A percentile compares a stretch with the other conserved stretches of the same genome.
Conservation (phyloP, 2,797 vertebrate genomes). For the Myripristis jacobus region DNA sequence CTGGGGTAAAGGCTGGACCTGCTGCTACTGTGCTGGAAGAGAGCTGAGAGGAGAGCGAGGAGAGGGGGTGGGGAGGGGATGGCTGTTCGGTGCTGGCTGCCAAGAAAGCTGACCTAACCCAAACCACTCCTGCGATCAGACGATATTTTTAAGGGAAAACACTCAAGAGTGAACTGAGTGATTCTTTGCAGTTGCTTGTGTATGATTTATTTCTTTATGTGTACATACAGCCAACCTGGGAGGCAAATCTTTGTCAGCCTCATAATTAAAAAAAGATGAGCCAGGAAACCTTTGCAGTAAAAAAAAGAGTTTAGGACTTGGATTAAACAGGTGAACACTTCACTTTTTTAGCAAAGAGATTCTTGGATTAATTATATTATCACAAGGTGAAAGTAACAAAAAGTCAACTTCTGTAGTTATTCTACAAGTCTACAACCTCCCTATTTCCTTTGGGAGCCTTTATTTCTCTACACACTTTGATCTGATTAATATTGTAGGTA, state of each 20-base stretch:
- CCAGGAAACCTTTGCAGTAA: slow-evolving; percentile 13
- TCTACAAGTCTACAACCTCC: slow-evolving; percentile 1
- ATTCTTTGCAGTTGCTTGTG: slow-evolving; percentile 24
- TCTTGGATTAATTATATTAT: slow-evolving; percentile 47
- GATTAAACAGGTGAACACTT: slow-evolving; percentile 12
- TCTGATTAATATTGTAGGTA: slow-evolving; percentile 43
- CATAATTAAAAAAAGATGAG: slow-evolving; percentile 7
- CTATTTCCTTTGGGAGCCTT: slow-evolving; percentile 40
- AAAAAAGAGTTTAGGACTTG: slow-evolving; percentile 16
- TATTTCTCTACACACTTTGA: slow-evolving; percentile 40
- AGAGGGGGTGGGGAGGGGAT: background rate
- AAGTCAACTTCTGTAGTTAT: background rate
- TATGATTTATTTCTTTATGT: slow-evolving; percentile 21
- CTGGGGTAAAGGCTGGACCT: background rate
- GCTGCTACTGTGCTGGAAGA: slow-evolving; percentile 47
- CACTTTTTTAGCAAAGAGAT: slow-evolving; percentile 14
- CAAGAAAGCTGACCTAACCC: slow-evolving; percentile 47
- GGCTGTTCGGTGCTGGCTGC: slow-evolving; percentile 14
- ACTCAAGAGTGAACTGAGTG: slow-evolving; percentile 11
- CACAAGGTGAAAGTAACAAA: slow-evolving; percentile 11
- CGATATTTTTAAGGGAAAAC: slow-evolving; percentile 18
- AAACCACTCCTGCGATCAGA: slow-evolving; percentile 26
- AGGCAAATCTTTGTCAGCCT: background rate
- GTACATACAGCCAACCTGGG: slow-evolving; percentile 20
- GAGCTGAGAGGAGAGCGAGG: background rate